Evolutionary conservation across 2,888 invertebrate species (phyloP).

Genomic region (Archaeoteleia sp.): DNA sequence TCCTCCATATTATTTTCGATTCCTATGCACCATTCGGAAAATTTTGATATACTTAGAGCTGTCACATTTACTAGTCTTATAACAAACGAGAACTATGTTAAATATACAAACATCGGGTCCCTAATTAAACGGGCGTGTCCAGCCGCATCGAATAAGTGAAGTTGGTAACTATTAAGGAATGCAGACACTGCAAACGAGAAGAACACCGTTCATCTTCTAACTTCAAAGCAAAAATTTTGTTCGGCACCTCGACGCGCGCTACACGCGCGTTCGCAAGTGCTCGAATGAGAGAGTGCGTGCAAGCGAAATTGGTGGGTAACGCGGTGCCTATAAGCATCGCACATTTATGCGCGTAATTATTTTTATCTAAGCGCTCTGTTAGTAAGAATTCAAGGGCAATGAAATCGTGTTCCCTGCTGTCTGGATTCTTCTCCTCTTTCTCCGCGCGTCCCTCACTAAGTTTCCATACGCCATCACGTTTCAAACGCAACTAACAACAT

Average conservation of each 20-base stretch:
- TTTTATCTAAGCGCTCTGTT: conserved; percentile 69
- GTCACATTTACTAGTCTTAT: not conserved
- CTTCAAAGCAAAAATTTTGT: conserved; percentile 69
- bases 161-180: conserved; percentile 62
- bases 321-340: conserved; percentile 54
- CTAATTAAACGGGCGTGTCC: conserved; percentile 63
- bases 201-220: conserved; percentile 65
- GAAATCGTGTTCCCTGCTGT: conserved; percentile 62
- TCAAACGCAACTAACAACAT: conserved; percentile 72
- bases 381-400: conserved; percentile 71
- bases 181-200: conserved; percentile 68
- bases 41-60: not conserved
- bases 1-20: not conserved
- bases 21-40: not conserved
- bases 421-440: conserved; percentile 55
- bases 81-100: conserved; percentile 20
- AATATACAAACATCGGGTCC: conserved; percentile 58
- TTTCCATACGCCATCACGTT: conserved; percentile 51
- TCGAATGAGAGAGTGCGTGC: conserved; percentile 26
- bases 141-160: conserved; percentile 52
- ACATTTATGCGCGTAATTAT: conserved; percentile 70
- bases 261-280: conserved; percentile 6
- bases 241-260: conserved; percentile 37
- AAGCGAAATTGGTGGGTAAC: conserved; percentile 42
- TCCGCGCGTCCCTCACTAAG: conserved; percentile 47